Conservation (phyloP, 2,888 invertebrate genomes). For the Serrognathus titanus region DNA sequence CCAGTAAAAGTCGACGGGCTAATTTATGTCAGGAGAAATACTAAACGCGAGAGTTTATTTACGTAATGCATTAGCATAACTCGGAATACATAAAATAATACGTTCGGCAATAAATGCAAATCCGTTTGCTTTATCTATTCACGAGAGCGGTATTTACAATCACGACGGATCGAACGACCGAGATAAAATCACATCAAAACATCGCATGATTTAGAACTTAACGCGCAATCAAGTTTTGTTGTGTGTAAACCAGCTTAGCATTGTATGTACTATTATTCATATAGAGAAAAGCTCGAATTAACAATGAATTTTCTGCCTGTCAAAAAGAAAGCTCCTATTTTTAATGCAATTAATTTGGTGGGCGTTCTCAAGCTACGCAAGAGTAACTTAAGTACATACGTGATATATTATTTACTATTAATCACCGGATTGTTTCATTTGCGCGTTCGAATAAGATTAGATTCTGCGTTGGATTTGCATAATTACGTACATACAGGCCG, state of each 20-base stretch:
- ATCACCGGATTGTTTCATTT: no score
- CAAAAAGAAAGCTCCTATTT: no score
- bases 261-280: neutral
- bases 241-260: neutral
- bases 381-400: no score
- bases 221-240: neutral
- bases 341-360: no score
- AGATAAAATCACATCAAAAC: constrained; percentile 15
- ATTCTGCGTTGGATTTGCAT: no score
- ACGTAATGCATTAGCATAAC: constrained; percentile 7
- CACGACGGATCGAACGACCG: constrained; percentile 20
- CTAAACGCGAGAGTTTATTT: neutral
- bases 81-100: constrained; percentile 4
- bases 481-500: no score
- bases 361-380: no score
- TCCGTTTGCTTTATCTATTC: constrained; percentile 20
- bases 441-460: no score
- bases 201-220: constrained; percentile 15
- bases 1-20: no score
- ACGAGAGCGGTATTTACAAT: constrained; percentile 23
- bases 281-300: neutral
- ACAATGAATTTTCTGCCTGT: no score
- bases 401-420: no score
- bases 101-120: constrained; percentile 20
- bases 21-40: neutral